Base-by-base conservation (phyloP, 2,797 vertebrate species). In the Galaxias olidus region DNA sequence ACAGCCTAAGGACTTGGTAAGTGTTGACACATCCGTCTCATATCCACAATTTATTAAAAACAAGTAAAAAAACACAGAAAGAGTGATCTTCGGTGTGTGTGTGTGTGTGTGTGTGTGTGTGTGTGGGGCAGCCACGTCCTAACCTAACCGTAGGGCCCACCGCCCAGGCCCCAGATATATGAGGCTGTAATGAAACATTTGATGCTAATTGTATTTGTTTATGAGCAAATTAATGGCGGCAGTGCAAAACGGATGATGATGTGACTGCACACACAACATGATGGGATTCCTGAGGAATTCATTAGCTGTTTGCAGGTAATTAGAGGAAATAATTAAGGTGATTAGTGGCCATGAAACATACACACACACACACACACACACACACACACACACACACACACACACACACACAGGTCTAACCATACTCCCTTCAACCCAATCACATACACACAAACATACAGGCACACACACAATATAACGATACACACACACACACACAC, bases 141-240 rank as follows among this genome's bases (percentile, higher is more conserved):
- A 68, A 66, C 72, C 63, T 70, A 65, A 78, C 62, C 74, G 66
- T 69, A 70, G 74, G 74, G 30, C 30, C 30, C 30, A 3, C 3
- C 30, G 30, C 30, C 30, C 30, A 84, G 65, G 66, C 83, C 79
- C 69, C 84, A 86, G 83, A 86, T 87, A 85, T 81, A 86, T 73
- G 84, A 83, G 86, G 91, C 93, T 91, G 93, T 96, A 95, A 97
- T 96, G 94, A 96, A 95, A 94, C 93, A 95, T 96, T 95, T 95
- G 95, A 95, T 96, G 95, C 94, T 96, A 96, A 98, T 97, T 93
- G 92, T 97, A 96, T 98, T 98, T 97, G 95, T 96, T 97, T 96
- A 97, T 95, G 96, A 94, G 96, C 94, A 97, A 97, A 96, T 96
- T 96, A 97, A 96, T 94, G 93, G 94, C 94, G 90, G 93, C 93